Percentiles rank a stretch among this genome's conserved stretches.
These are phyloP conservation scores for Dysdera silvatica DNA, from an alignment of 1,140 invertebrate genomes.

Conservation along the genomic window DNA sequence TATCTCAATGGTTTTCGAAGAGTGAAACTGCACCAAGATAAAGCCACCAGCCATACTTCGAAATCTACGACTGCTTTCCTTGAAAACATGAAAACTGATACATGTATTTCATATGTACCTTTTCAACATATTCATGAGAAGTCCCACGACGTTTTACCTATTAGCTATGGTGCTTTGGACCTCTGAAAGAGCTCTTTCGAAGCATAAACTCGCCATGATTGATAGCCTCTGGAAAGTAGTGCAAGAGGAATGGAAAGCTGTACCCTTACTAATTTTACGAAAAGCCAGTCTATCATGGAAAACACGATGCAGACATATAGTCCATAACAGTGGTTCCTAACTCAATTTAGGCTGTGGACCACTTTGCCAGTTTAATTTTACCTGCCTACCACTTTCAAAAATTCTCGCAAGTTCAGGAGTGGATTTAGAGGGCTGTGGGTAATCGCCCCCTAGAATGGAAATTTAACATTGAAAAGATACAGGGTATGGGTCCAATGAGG, in stretches of 20 bases:
- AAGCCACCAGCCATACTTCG: not conserved
- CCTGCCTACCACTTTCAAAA: too few relatives aligned
- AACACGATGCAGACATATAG: not conserved
- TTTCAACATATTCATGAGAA: not conserved
- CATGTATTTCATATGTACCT: not conserved
- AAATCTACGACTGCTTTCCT: not conserved
- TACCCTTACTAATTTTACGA: not conserved
- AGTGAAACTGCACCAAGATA: not conserved
- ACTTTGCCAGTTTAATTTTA: too few relatives aligned
- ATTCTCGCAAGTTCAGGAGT: too few relatives aligned
- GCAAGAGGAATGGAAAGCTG: not conserved
- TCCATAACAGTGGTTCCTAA: too few relatives aligned
- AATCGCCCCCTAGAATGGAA: too few relatives aligned
- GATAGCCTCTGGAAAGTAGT: not conserved
- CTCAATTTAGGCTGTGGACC: too few relatives aligned
- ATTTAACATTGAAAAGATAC: too few relatives aligned
- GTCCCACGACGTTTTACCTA: too few relatives aligned
- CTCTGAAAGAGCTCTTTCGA: not conserved
- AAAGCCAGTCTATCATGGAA: not conserved
- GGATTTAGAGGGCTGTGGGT: too few relatives aligned
- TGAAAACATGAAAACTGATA: not conserved
- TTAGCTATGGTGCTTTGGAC: too few relatives aligned
- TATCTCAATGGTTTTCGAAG: not conserved
- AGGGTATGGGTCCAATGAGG: too few relatives aligned
- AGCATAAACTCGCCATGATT: not conserved